Evolutionary conservation across 2,797 vertebrate species (phyloP).

Genomic region (Salarias fasciatus): DNA sequence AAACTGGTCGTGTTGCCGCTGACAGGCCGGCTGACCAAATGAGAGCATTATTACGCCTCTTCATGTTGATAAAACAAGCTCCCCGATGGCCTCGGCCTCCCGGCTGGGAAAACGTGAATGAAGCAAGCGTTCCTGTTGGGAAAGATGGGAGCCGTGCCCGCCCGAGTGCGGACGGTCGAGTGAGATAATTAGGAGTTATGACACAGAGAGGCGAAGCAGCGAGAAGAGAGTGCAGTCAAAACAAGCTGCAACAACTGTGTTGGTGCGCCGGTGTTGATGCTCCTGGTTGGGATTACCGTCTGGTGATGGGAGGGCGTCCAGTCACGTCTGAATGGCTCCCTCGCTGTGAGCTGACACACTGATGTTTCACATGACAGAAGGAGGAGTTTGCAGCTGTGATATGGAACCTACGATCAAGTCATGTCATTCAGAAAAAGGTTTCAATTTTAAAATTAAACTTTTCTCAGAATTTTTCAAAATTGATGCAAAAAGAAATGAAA

Average conservation of each 20-base stretch:
- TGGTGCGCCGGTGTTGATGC: constrained; percentile 33
- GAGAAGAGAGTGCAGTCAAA: constrained; percentile 58
- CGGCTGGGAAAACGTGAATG: constrained; percentile 29
- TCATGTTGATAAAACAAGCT: constrained; percentile 9
- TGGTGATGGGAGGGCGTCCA: constrained; percentile 31
- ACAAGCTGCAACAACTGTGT: constrained; percentile 61
- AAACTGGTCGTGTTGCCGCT: constrained; percentile 6
- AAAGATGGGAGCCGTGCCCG: constrained; percentile 34
- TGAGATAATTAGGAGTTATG: constrained; percentile 68
- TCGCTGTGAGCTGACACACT: not conserved
- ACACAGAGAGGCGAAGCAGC: constrained; percentile 40
- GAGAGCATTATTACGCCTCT: not conserved
- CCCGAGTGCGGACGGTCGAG: constrained; percentile 37
- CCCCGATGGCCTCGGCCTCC: constrained; percentile 10
- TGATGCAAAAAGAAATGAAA: not conserved
- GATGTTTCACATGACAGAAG: not conserved
- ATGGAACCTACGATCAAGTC: too few species aligned
- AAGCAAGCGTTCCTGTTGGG: constrained; percentile 57
- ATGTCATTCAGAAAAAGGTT: too few species aligned
- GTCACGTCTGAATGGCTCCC: constrained; percentile 15
- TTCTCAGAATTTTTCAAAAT: too few species aligned
- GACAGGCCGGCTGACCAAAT: constrained; percentile 1
- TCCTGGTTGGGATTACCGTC: constrained; percentile 38
- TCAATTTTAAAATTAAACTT: too few species aligned
- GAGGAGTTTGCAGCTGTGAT: too few species aligned